Evolutionary conservation across 2,113 vertebrate species (phyloP).

Genomic region (Grammatotria lemairii): DNA sequence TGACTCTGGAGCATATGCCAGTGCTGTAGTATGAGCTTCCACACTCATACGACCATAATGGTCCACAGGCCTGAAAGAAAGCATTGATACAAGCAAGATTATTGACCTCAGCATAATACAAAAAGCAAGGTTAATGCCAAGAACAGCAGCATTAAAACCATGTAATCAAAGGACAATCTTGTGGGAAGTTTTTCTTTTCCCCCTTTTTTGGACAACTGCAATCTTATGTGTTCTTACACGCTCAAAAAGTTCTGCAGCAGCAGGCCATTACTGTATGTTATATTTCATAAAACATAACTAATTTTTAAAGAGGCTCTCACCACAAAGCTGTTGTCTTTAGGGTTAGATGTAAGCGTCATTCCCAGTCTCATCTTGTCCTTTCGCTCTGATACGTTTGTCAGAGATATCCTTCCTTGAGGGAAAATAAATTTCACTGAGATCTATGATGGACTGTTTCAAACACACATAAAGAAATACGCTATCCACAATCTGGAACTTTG

Average conservation of each 20-base stretch:
- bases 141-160: background rate
- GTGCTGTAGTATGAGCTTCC: conserved; percentile 97
- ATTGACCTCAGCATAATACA: background rate
- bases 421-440: conserved; percentile 34
- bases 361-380: conserved; percentile 98
- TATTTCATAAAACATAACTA: background rate
- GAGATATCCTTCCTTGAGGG: conserved; percentile 87
- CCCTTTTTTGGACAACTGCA: background rate
- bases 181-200: background rate
- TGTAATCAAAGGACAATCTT: conserved; percentile 29
- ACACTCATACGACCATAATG: conserved; percentile 95
- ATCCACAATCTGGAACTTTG: conserved; percentile 26
- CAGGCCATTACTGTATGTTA: background rate
- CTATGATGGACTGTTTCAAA: background rate
- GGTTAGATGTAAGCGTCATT: conserved; percentile 88
- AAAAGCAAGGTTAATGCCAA: background rate
- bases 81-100: background rate
- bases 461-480: background rate
- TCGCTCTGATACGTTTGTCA: conserved; percentile 93
- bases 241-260: background rate
- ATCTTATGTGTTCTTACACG: background rate
- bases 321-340: conserved; percentile 94
- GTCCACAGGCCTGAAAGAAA: conserved; percentile 85
- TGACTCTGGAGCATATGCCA: conserved; percentile 92
- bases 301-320: conserved; percentile 66